Percentiles rank a stretch among this genome's conserved stretches.
phyloP scores from a whole-genome alignment of 2,797 vertebrate species.

The Naso thynnoides region DNA sequence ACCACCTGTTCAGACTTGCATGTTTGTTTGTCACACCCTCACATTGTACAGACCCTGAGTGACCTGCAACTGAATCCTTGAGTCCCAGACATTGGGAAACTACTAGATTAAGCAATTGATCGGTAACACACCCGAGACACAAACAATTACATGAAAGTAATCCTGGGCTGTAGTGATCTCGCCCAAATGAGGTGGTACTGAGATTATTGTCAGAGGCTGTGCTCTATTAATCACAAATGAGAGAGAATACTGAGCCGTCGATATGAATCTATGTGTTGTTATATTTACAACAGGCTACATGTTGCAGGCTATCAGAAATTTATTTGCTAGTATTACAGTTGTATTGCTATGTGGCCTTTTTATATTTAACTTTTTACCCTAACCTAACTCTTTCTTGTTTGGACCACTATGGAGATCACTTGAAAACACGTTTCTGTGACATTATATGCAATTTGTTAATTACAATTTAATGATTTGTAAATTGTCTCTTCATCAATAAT shows the following conservation, averaged over 20 bases:
- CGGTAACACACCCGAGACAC: constrained; percentile 69
- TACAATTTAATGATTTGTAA: constrained; percentile 72
- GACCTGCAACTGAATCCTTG: constrained; percentile 74
- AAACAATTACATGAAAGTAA: constrained; percentile 75
- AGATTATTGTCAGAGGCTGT: constrained; percentile 31
- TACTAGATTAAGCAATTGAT: constrained; percentile 71
- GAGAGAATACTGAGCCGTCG: constrained; percentile 64
- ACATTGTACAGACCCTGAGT: constrained; percentile 62
- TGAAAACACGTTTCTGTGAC: constrained; percentile 61
- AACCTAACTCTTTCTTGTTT: constrained; percentile 36
- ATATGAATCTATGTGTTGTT: constrained; percentile 50
- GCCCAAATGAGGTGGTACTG: constrained; percentile 40
- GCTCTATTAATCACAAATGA: constrained; percentile 28
- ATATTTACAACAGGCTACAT: constrained; percentile 38
- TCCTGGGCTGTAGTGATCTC: constrained; percentile 58
- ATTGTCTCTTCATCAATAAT: constrained; percentile 71
- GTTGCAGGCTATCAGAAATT: constrained; percentile 49
- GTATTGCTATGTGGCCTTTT: constrained; percentile 50
- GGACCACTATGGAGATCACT: constrained; percentile 75
- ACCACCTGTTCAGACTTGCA: constrained; percentile 32
- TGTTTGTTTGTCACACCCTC: constrained; percentile 60
- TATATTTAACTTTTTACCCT: constrained; percentile 52
- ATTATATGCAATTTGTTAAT: constrained; percentile 71
- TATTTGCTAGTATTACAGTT: constrained; percentile 43
- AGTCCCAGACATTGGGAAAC: constrained; percentile 62